Evolutionary conservation across 2,797 vertebrate genomes (phyloP), one percentile per base, ranked within the genome.

Genomic region (Poeciliopsis infans): DNA sequence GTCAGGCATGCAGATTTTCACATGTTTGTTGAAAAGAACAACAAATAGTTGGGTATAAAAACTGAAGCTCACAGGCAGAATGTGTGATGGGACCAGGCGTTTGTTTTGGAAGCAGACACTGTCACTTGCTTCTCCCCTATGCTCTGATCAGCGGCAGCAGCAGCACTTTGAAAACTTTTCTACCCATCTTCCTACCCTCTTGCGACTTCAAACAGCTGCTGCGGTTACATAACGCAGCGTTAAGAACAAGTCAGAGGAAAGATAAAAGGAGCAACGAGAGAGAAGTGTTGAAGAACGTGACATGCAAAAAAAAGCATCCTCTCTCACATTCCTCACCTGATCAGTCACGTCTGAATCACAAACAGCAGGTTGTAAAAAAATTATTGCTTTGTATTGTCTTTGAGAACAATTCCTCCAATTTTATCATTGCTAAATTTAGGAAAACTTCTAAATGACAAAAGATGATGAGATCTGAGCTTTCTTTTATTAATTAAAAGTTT

Each of bases 81-180:
- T 43, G 69, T 78, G 84, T 78, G 84, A 83, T 72, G 83, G 83
- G 78, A 90, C 77, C 69, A 53, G 83, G 84, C 79, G 57, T 86
- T 86, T 59, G 39, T 73, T 83, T 76, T 77, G 74, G 82, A 89
- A 81, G 79, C 77, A 86, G 79, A 85, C 87, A 66, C 86, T 85
- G 79, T 84, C 87, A 85, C 81, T 86, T 53, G 59, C 80, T 83
- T 78, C 74, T 86, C 86, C 84, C 80, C 78, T 78, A 68, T 81
- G 79, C 89, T 86, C 73, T 89, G 89, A 93, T 93, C 92, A 73
- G 88, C 5, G 20, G 6, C 83, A 85, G 83, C 81, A 84, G 86
- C 83, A 61, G 83, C 75, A 80, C 91, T 94, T 92, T 92, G 86
- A 94, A 94, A 95, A 93, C 87, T 94, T 93, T 94, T 93, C 83